Evolutionary conservation across 2,888 invertebrate genomes (phyloP).

Genomic region (Lysandra coridon): DNA sequence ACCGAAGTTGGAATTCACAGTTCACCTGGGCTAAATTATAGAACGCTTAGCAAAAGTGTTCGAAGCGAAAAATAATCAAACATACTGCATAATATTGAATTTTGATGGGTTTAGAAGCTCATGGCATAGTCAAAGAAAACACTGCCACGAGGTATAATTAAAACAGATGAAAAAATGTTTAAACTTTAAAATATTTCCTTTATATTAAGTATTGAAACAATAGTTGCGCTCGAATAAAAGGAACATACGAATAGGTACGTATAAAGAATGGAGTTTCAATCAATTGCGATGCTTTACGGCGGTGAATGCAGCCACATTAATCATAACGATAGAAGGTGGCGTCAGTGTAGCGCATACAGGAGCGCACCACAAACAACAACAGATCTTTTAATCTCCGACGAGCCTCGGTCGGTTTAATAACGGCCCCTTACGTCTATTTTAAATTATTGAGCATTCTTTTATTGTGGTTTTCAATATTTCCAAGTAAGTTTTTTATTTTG

Average conservation of each 20-base stretch:
- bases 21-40: not conserved
- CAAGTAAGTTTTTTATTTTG: not conserved
- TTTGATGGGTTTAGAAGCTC: not conserved
- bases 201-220: not conserved
- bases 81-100: not conserved
- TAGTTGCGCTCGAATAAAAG: not conserved
- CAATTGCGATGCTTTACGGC: slow-evolving; percentile 44
- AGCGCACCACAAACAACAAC: slow-evolving; percentile 69
- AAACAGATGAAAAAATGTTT: too few relatives aligned
- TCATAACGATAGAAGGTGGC: slow-evolving; percentile 59
- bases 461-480: slow-evolving; percentile 2
- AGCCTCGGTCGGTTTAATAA: slow-evolving; percentile 38
- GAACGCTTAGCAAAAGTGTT: not conserved
- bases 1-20: not conserved
- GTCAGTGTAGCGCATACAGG: slow-evolving; percentile 50
- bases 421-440: slow-evolving; percentile 37
- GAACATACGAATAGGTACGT: slow-evolving; percentile 32
- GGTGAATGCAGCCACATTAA: slow-evolving; percentile 62
- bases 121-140: not conserved
- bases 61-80: not conserved
- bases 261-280: slow-evolving; percentile 58
- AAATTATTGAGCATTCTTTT: slow-evolving; percentile 28
- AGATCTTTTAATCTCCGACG: slow-evolving; percentile 69
- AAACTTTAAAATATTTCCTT: not conserved
- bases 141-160: not conserved